Conservation (phyloP, 2,113 vertebrate species). For the Sisor rabdophorus region DNA sequence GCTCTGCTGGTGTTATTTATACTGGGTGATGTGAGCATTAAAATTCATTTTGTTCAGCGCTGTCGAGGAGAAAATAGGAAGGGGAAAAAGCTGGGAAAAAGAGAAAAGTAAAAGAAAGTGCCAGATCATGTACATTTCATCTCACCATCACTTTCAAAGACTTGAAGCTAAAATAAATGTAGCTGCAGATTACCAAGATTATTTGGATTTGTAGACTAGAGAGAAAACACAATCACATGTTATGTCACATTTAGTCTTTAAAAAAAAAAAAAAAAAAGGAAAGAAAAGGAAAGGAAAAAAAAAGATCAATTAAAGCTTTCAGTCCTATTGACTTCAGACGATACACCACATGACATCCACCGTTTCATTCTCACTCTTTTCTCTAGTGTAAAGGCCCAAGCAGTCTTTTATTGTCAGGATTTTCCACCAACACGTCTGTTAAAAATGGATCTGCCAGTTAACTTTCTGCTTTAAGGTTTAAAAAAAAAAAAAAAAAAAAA, state of each 20-base stretch:
- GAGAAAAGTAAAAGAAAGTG: background rate
- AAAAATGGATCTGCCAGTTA: background rate
- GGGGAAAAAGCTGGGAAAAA: background rate
- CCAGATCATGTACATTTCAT: slow-evolving; percentile 27
- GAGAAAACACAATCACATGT: background rate
- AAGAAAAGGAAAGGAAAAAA: too few species aligned
- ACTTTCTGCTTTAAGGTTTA: background rate
- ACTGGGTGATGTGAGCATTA: slow-evolving; percentile 1
- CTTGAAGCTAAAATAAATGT: slow-evolving; percentile 5
- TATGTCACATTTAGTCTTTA: slow-evolving; percentile 8
- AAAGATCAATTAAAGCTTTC: slow-evolving; percentile 28
- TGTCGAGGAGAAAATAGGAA: background rate
- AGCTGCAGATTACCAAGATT: background rate
- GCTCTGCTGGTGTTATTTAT: background rate
- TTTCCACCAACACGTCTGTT: background rate
- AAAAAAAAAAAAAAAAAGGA: too few species aligned
- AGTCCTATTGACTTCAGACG: background rate
- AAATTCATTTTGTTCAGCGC: slow-evolving; percentile 17
- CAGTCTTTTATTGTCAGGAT: background rate
- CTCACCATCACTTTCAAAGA: slow-evolving; percentile 8
- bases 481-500: too few species aligned
- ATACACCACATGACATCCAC: slow-evolving; percentile 10
- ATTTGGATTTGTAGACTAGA: slow-evolving; percentile 25
- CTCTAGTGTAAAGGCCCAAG: background rate
- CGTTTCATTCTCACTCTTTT: background rate